phyloP scores from a whole-genome alignment of 2,113 vertebrate species.

The Ameiurus melas region DNA sequence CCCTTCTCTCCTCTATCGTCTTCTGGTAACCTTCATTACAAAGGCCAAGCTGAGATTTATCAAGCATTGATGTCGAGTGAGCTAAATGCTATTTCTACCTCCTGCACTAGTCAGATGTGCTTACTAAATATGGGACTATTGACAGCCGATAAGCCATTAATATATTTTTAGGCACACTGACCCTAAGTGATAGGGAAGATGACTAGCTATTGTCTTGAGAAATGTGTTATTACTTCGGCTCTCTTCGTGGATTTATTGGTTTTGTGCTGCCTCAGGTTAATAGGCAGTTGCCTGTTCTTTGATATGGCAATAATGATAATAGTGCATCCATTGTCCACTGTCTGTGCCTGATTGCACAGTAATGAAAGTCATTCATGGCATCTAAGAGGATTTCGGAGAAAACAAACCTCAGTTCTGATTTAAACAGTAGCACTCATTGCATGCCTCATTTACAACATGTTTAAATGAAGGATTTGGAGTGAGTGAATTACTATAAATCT shows the following conservation, averaged over 20 bases:
- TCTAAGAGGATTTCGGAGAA: constrained; percentile 10
- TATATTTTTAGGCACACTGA: constrained; percentile 10
- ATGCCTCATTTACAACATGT: background rate
- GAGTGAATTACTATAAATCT: background rate
- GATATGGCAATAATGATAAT: constrained; percentile 32
- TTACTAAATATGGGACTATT: constrained; percentile 44
- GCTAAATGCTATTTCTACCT: background rate
- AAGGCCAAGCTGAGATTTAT: background rate
- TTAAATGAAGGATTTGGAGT: background rate
- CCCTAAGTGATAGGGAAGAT: background rate
- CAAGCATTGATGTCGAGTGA: background rate
- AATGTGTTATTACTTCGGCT: background rate
- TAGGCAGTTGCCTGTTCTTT: background rate
- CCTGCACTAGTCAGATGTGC: constrained; percentile 15
- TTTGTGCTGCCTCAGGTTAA: background rate
- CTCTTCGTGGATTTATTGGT: background rate
- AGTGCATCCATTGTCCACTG: constrained; percentile 13
- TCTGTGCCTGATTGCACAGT: constrained; percentile 20
- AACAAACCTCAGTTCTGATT: background rate
- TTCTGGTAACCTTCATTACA: background rate
- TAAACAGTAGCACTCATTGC: constrained; percentile 19
- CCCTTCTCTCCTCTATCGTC: background rate
- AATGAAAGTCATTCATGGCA: constrained; percentile 23
- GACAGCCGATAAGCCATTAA: constrained; percentile 27
- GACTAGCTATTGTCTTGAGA: constrained; percentile 16